Percentiles rank a stretch among this genome's conserved stretches.
Evolutionary conservation across 2,888 invertebrate species (phyloP).

Genomic region (Volucella bombylans): DNA sequence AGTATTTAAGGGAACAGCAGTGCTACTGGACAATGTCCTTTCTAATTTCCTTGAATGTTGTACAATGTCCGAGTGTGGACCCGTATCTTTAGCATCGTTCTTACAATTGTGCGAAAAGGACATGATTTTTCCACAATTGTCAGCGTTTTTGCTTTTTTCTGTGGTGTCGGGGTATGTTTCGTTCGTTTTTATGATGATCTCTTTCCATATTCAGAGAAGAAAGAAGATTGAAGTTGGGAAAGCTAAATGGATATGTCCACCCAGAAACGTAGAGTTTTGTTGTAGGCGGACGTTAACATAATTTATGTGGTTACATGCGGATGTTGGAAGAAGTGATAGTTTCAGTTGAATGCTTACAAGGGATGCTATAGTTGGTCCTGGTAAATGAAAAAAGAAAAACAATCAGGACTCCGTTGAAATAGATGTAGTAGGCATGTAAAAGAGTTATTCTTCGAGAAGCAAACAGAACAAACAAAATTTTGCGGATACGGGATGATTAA

Average conservation of each 20-base stretch:
- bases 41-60: conserved; percentile 79
- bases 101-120: conserved; percentile 55
- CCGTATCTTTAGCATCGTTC: conserved; percentile 51
- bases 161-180: conserved; percentile 74
- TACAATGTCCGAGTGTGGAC: conserved; percentile 56
- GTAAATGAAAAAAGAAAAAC: conserved; percentile 14
- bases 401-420: too few relatives aligned
- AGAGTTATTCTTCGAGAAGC: too few relatives aligned
- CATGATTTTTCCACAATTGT: conserved; percentile 79
- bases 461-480: too few relatives aligned
- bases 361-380: conserved; percentile 43
- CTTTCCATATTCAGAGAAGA: conserved; percentile 59
- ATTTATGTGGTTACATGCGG: conserved; percentile 81
- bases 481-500: too few relatives aligned
- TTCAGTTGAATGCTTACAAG: conserved; percentile 58
- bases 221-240: conserved; percentile 42
- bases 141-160: conserved; percentile 78
- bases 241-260: conserved; percentile 68
- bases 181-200: conserved; percentile 78
- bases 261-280: conserved; percentile 58
- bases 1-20: neutral
- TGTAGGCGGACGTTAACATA: conserved; percentile 82
- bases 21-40: conserved; percentile 78
- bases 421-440: too few relatives aligned
- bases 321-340: conserved; percentile 62